Conservation (phyloP, 2,888 invertebrate genomes). For the Tiphia femorata region DNA sequence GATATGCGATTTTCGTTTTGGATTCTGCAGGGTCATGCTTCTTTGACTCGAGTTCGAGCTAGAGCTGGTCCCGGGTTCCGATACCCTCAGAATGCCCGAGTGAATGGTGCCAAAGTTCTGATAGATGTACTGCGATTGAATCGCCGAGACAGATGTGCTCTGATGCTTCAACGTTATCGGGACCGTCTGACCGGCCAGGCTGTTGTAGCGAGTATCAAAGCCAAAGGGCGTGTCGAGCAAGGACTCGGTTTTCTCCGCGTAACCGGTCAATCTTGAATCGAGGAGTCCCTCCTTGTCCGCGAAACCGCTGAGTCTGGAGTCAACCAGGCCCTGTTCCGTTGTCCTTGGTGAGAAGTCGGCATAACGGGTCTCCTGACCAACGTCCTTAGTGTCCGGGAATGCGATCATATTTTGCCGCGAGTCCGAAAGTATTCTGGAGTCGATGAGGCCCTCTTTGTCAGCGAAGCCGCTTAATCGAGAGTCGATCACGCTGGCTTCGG, state of each 20-base stretch:
- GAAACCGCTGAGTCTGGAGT: conserved; percentile 49
- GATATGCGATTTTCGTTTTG: conserved; percentile 63
- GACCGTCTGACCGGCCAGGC: conserved; percentile 64
- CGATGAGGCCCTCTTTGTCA: conserved; percentile 65
- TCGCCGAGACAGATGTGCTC: conserved; percentile 62
- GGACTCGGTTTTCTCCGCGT: conserved; percentile 43
- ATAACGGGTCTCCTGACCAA: conserved; percentile 58
- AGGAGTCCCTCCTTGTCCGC: conserved; percentile 54
- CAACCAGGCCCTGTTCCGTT: conserved; percentile 38
- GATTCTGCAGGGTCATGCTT: conserved; percentile 67
- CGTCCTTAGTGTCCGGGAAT: conserved; percentile 62
- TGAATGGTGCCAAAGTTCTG: conserved; percentile 67
- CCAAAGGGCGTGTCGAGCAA: conserved; percentile 58
- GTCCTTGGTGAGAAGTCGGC: conserved; percentile 47
- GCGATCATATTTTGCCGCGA: conserved; percentile 65
- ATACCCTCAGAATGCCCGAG: conserved; percentile 63
- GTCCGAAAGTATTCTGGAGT: conserved; percentile 64
- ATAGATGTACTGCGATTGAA: conserved; percentile 63
- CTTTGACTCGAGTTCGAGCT: conserved; percentile 63
- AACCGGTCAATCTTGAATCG: conserved; percentile 46
- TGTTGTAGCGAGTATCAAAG: conserved; percentile 60
- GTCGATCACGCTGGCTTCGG: conserved; percentile 60
- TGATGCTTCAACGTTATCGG: conserved; percentile 66
- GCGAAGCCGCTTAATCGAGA: conserved; percentile 64
- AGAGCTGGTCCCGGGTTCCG: conserved; percentile 64